Base-by-base conservation (phyloP, 2,888 invertebrate species). In the Chrysotoxum bicinctum region DNA sequence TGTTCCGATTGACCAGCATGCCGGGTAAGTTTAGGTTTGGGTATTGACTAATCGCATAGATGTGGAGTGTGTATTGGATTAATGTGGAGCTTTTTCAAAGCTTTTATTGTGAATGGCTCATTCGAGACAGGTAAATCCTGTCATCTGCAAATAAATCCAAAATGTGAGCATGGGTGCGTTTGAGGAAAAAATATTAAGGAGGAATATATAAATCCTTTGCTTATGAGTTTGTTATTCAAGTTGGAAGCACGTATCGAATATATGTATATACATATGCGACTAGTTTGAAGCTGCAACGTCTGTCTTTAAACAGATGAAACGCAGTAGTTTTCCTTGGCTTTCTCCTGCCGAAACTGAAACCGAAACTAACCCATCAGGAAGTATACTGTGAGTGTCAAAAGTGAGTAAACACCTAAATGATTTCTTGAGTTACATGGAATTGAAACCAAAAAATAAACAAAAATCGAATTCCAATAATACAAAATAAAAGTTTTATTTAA, bases 241-340 rank as follows among this genome's bases (percentile, higher is more conserved):
- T 48, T 40, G 14, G 58, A 37, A 58, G 14, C 58, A 58, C 8
- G 8, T 21, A 21, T 7, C 8, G 6, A n/a, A n/a, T n/a, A n/a
- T 12, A 12, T 35, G 1, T 1, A 0, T 52, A 12, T 6, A 9
- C 9, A 7, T 37, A 10, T 35, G 9, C 26, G 30, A 9, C 3
- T 54, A 43, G 2, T 45, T 45, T 45, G 10, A 19, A 45, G 43
- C 16, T 16, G 0, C 23, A 16, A 10, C 3, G 30, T 23, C 6
- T 14, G 37, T 9, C 6, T n/a, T 30, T 16, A 14, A 50, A 14
- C 16, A 26, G 9, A n/a, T 7, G 30, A 8, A 10, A 35, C n/a
- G 35, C 58, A 78, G 78, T 85, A 58, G 87, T 85, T 82, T 81
- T 87, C 76, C 85, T 85, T 86, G 79, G 85, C 69, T 86, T 77